Evolutionary conservation across 2,888 invertebrate genomes (phyloP), one percentile per base, ranked within the genome.

Genomic region (Parelbella ahira): DNA sequence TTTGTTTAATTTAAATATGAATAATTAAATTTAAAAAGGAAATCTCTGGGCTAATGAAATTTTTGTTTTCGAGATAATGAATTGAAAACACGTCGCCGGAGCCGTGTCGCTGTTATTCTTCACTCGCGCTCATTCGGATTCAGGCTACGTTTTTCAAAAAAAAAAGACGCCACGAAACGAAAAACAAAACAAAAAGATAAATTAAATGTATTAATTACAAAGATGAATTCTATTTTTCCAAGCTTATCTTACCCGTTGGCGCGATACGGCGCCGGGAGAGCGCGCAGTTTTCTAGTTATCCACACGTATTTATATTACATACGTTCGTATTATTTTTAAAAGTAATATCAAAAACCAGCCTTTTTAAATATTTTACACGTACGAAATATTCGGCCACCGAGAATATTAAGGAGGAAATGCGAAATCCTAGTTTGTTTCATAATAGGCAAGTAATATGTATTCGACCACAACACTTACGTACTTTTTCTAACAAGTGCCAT

Each of bases 1-100:
- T 86, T 80, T 86, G 84, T 86, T 84, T 84, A 87, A 86, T 86
- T 87, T 84, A 86, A 86, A 86, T 84, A 84, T 86, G 84, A 84
- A 86, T 87, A 86, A 86, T 86, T 87, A 82, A 84, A 81, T 83
- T 80, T 78, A 80, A 83, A 84, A 83, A 81, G 78, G 83, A 82
- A 84, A 83, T 82, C 84, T 81, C 77, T 64, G 77, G 78, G 63
- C 79, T 86, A 86, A 86, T 86, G 84, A 84, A 84, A 80, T 84
- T 84, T 84, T 83, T 87, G 86, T 87, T 86, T 87, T 86, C 65
- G 80, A 82, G 84, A 84, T 87, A 87, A 87, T 87, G 84, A 87
- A 87, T 87, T 86, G 84, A 86, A 87, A 87, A 87, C 87, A 86
- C 78, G 72, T 68, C 60, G 65, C 56, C 63, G 68, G 66, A 70